Evolutionary conservation across 2,888 invertebrate species (phyloP), one percentile per base, ranked within the genome.

Genomic region (Caenorhabditis macrosperma): DNA sequence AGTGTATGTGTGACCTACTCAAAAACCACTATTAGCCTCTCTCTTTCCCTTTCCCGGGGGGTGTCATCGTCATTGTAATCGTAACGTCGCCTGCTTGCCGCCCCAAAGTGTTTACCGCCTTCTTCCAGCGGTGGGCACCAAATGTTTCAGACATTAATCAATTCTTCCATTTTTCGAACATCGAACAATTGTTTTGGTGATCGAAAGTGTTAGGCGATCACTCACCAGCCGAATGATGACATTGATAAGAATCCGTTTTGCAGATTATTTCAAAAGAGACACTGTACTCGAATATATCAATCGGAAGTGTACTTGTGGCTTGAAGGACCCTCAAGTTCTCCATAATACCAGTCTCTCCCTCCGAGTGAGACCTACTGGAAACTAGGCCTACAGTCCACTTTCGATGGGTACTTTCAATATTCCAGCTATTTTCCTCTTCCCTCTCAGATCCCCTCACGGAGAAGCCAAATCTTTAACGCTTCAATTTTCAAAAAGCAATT

Each of bases 21-120:
- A 44, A 44, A 44, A 44, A 44, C 44, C 44, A 44, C 17, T 2
- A 17, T 44, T 44, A 44, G 12, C 44, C 44, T 6, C n/a, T n/a
- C n/a, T n/a, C n/a, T n/a, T n/a, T n/a, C n/a, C n/a, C n/a, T n/a
- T n/a, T n/a, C n/a, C n/a, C n/a, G n/a, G n/a, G n/a, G 9, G 17
- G 44, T 44, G 44, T 44, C 44, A 44, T 44, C 44, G 38, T 38
- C 38, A 38, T n/a, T 44, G 44, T 44, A 17, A 44, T 44, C 38
- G 38, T 44, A n/a, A n/a, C n/a, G 44, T n/a, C 44, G 17, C 20
- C 17, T 44, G n/a, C 17, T 17, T n/a, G n/a, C n/a, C n/a, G n/a
- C n/a, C n/a, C n/a, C n/a, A n/a, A 3, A 44, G 10, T 44, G 44
- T 44, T 44, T 44, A 44, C 44, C 17, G 17, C 17, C 5, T 44